These are phyloP conservation scores for Matsumyia berberina DNA, from an alignment of 2,888 invertebrate species.

Conservation along the genomic window DNA sequence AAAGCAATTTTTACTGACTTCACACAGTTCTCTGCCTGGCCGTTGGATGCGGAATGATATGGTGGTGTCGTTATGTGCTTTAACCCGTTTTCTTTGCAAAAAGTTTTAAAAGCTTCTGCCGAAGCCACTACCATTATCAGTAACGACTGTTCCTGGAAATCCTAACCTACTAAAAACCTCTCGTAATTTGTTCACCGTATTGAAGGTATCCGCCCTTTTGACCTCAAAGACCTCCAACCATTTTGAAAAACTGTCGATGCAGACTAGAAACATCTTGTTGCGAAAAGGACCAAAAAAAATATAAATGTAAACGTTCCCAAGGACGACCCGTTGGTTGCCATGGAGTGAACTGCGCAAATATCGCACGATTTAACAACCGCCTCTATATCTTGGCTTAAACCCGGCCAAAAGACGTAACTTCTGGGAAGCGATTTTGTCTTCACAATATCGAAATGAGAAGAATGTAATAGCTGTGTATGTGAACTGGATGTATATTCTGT, in stretches of 20 bases:
- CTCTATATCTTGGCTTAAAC: background rate
- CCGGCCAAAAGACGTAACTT: background rate
- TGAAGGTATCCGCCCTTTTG: too few relatives aligned
- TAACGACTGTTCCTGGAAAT: background rate
- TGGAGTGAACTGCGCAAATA: background rate
- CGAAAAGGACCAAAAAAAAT: constrained; percentile 29
- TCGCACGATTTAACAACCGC: background rate
- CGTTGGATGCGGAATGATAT: constrained; percentile 13
- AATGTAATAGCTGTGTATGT: constrained; percentile 7
- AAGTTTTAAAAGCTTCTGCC: constrained; percentile 8
- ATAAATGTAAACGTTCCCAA: constrained; percentile 11
- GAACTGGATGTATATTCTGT: too few relatives aligned
- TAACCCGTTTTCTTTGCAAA: constrained; percentile 3
- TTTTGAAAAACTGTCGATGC: constrained; percentile 21
- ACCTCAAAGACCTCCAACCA: constrained; percentile 20
- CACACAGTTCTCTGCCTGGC: too few relatives aligned
- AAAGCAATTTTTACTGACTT: too few relatives aligned
- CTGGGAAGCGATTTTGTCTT: constrained; percentile 8
- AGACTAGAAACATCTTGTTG: constrained; percentile 22
- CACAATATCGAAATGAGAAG: constrained; percentile 4
- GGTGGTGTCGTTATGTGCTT: constrained; percentile 5
- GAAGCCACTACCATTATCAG: background rate
- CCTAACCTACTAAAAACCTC: background rate
- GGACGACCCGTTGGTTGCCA: constrained; percentile 19
- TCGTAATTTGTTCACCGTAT: background rate